A percentile compares a stretch with the other conserved stretches of the same genome.
These are phyloP conservation scores for Panonychus citri DNA, from an alignment of 1,140 invertebrate species.

Conservation along the genomic window DNA sequence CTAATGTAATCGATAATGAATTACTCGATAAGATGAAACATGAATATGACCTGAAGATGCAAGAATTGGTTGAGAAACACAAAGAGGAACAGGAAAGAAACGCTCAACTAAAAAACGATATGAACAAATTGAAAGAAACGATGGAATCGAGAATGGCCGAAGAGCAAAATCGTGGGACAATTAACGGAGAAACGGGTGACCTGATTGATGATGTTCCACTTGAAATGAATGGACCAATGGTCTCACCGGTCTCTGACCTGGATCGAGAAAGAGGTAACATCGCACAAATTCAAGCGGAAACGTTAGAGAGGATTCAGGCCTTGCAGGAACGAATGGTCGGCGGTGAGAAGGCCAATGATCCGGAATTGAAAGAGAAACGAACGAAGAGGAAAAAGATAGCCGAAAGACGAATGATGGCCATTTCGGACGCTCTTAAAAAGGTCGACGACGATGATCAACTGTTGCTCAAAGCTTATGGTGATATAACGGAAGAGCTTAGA, in stretches of 20 bases:
- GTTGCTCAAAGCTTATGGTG: conserved; percentile 41
- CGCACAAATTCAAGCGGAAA: conserved; percentile 2
- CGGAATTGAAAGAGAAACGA: conserved; percentile 31
- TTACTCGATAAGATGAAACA: conserved; percentile 35
- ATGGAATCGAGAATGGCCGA: conserved; percentile 30
- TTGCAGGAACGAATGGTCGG: conserved; percentile 51
- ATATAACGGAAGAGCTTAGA: conserved; percentile 48
- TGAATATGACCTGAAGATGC: conserved; percentile 30
- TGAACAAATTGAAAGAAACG: conserved; percentile 28
- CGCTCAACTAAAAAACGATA: conserved; percentile 32
- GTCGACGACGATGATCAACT: conserved; percentile 43
- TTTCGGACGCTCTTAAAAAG: conserved; percentile 35
- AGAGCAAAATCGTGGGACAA: neutral
- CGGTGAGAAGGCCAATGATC: conserved; percentile 47
- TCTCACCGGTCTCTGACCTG: neutral
- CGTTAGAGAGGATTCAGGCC: conserved; percentile 31
- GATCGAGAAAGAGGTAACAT: neutral
- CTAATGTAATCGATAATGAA: conserved; percentile 69
- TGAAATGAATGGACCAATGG: neutral
- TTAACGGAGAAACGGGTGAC: neutral
- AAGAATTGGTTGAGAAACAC: conserved; percentile 29
- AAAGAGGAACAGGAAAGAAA: conserved; percentile 33
- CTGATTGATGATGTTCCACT: neutral
- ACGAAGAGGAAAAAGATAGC: conserved; percentile 40
- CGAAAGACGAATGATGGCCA: conserved; percentile 34